phyloP scores from a whole-genome alignment of 2,888 invertebrate species.

The Pogonocherus hispidulus region DNA sequence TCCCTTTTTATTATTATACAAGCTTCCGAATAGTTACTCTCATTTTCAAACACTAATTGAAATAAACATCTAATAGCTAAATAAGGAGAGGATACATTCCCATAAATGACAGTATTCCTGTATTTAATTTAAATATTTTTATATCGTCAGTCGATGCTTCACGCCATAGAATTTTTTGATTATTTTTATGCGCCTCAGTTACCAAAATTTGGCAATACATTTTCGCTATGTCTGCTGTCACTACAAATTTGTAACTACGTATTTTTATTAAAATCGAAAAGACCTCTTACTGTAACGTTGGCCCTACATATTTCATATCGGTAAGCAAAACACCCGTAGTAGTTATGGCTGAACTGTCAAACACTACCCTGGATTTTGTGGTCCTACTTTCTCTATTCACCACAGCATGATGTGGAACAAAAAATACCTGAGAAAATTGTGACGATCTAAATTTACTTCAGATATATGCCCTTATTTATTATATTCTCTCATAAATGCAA shows the following conservation, averaged over 20 bases:
- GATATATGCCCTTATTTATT: background rate
- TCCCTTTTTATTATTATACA: slow-evolving; percentile 19
- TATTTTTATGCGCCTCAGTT: background rate
- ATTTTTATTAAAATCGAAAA: background rate
- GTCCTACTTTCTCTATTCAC: slow-evolving; percentile 22
- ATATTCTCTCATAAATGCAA: background rate
- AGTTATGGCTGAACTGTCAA: background rate
- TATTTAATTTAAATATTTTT: background rate
- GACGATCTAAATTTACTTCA: background rate
- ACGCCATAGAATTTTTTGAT: slow-evolving; percentile 5
- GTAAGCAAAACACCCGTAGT: background rate
- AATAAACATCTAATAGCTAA: slow-evolving; percentile 20
- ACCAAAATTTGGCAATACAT: no score
- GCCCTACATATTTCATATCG: background rate
- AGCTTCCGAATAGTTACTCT: slow-evolving; percentile 17
- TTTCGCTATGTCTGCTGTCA: background rate
- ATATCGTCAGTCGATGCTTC: background rate
- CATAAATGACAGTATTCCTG: slow-evolving; percentile 16
- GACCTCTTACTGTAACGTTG: background rate
- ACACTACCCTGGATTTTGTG: background rate
- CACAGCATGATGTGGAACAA: slow-evolving; percentile 17
- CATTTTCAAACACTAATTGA: slow-evolving; percentile 21
- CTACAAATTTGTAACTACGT: background rate
- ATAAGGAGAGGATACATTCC: slow-evolving; percentile 19
- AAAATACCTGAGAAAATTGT: slow-evolving; percentile 10